These are phyloP conservation scores for Borostomias antarcticus DNA, from an alignment of 2,797 vertebrate species.

Conservation along the genomic window DNA sequence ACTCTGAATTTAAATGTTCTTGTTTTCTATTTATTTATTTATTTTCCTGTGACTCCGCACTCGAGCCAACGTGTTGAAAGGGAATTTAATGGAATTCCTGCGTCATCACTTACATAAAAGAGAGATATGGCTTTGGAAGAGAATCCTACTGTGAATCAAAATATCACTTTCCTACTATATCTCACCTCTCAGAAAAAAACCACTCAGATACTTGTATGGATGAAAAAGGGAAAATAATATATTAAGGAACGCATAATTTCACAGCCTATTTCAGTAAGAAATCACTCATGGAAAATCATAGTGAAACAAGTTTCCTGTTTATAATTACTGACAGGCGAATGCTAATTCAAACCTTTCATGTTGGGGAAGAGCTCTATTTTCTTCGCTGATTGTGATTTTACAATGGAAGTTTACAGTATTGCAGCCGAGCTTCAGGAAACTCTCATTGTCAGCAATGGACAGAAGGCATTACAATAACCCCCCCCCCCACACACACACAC, in stretches of 20 bases:
- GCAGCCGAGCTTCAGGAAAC: background rate
- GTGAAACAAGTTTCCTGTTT: background rate
- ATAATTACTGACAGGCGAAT: background rate
- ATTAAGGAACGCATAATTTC: too few species aligned
- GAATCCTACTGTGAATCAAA: background rate
- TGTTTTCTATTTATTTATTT: constrained; percentile 62
- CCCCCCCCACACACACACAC: too few species aligned
- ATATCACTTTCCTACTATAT: too few species aligned
- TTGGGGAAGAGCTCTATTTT: background rate
- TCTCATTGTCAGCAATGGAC: background rate
- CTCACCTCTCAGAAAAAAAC: background rate
- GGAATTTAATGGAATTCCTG: constrained; percentile 47
- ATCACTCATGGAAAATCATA: background rate
- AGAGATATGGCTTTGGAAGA: constrained; percentile 46
- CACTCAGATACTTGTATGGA: background rate
- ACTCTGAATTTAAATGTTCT: constrained; percentile 53
- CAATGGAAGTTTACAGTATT: background rate
- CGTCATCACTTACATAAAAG: constrained; percentile 37
- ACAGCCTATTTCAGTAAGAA: background rate
- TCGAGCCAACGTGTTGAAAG: constrained; percentile 38
- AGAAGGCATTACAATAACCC: too few species aligned
- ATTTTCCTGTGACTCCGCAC: constrained; percentile 22
- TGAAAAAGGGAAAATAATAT: too few species aligned
- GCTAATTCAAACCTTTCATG: background rate
- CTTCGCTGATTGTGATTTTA: background rate